Conservation (phyloP, 2,888 invertebrate genomes). For the Lymantria monacha region DNA sequence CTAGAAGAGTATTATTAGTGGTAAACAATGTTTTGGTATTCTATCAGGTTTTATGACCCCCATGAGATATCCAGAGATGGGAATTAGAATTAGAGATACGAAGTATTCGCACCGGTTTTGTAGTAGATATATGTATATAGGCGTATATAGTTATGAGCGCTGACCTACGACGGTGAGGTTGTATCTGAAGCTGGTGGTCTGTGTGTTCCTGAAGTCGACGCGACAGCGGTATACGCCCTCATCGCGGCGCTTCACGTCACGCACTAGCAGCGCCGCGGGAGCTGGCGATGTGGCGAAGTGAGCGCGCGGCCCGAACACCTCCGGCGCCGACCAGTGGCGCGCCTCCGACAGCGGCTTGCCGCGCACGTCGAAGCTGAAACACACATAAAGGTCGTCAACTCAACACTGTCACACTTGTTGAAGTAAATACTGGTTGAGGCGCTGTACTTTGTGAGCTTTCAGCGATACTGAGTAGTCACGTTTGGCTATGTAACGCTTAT, state of each 20-base stretch:
- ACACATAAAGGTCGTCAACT: conserved; percentile 3
- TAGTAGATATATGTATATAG: no score
- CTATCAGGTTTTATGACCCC: no score
- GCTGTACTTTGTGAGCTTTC: no score
- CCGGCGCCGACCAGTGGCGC: conserved; percentile 92
- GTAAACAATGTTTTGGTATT: no score
- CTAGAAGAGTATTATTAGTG: no score
- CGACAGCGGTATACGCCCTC: conserved; percentile 95
- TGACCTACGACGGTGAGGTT: conserved; percentile 95
- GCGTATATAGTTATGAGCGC: conserved; percentile 39
- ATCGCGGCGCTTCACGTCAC: conserved; percentile 92
- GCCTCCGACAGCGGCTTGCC: conserved; percentile 91
- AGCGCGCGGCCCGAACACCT: conserved; percentile 93
- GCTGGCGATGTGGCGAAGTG: conserved; percentile 90
- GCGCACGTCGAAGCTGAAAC: conserved; percentile 92
- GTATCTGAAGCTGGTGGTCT: conserved; percentile 93
- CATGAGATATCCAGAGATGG: no score
- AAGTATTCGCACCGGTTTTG: no score
- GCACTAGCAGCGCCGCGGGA: conserved; percentile 88
- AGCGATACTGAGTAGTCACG: no score
- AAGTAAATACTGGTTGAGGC: no score
- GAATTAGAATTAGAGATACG: no score
- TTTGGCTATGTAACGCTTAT: no score
- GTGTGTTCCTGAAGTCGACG: conserved; percentile 94
- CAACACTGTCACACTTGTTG: no score